phyloP scores from a whole-genome alignment of 1,140 invertebrate species.

The Leptonema lineaticorne region DNA sequence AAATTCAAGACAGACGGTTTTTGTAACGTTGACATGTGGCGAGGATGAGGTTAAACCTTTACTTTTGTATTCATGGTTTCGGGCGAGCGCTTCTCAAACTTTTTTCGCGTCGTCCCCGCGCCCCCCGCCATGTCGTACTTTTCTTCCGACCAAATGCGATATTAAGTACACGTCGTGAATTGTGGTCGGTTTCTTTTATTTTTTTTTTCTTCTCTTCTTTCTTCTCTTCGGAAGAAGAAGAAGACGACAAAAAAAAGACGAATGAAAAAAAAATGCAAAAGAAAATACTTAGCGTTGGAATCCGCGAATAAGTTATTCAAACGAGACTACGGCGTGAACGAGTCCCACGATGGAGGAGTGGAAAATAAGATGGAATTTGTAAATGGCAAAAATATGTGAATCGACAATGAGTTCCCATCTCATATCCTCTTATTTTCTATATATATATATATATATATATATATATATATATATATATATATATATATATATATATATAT shows the following conservation, averaged over 20 bases:
- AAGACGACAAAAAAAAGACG: background rate
- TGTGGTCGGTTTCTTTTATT: too few species aligned
- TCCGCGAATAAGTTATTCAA: slow-evolving; percentile 34
- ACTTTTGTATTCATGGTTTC: slow-evolving; percentile 1
- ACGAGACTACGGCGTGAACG: slow-evolving; percentile 9
- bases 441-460: too few species aligned
- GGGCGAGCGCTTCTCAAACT: slow-evolving; percentile 11
- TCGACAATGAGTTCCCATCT: background rate
- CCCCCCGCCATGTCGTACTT: slow-evolving; percentile 33
- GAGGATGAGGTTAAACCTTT: too few species aligned
- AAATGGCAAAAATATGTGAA: slow-evolving; percentile 14
- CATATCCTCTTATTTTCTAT: too few species aligned
- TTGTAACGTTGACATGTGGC: background rate
- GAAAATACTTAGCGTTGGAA: background rate
- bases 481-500: too few species aligned
- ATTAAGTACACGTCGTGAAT: slow-evolving; percentile 18
- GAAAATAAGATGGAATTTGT: slow-evolving; percentile 25
- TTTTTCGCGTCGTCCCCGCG: too few species aligned
- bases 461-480: too few species aligned
- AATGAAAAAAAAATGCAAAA: background rate
- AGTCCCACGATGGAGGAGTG: background rate
- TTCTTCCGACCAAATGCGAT: slow-evolving; percentile 29
- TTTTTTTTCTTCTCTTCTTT: too few species aligned
- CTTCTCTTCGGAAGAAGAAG: too few species aligned
- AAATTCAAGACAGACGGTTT: background rate